phyloP scores from a whole-genome alignment of 1,140 invertebrate genomes.

The Samia ricini region DNA sequence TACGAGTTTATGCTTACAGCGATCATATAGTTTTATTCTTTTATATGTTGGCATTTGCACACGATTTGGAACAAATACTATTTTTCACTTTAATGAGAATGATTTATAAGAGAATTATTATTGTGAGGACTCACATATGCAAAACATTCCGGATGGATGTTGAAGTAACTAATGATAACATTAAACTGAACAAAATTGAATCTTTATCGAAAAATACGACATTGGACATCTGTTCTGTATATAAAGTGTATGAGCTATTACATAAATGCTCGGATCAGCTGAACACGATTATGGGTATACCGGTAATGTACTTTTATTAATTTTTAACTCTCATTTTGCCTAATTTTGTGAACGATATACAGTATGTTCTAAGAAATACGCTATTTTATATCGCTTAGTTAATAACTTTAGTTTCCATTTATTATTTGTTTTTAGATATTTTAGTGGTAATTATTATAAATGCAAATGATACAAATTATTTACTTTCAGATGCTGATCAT shows the following conservation, averaged over 20 bases:
- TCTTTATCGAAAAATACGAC: constrained; percentile 29
- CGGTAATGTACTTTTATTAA: constrained; percentile 32
- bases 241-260: constrained; percentile 45
- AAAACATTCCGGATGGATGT: constrained; percentile 26
- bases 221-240: constrained; percentile 38
- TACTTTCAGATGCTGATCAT: constrained; percentile 43
- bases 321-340: not conserved
- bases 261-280: constrained; percentile 49
- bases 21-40: not conserved
- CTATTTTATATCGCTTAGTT: not conserved
- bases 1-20: not conserved
- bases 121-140: constrained; percentile 40
- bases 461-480: not conserved
- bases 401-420: constrained; percentile 3
- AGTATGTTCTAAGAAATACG: not conserved
- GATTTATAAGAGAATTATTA: constrained; percentile 26
- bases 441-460: too few relatives aligned
- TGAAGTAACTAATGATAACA: constrained; percentile 4
- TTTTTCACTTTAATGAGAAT: constrained; percentile 27
- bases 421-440: too few relatives aligned
- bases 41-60: constrained; percentile 16
- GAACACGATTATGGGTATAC: constrained; percentile 44
- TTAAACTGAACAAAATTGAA: constrained; percentile 29
- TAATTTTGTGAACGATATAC: not conserved
- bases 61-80: constrained; percentile 38